phyloP scores from a whole-genome alignment of 2,888 invertebrate species.

The Orchestes rusci region DNA sequence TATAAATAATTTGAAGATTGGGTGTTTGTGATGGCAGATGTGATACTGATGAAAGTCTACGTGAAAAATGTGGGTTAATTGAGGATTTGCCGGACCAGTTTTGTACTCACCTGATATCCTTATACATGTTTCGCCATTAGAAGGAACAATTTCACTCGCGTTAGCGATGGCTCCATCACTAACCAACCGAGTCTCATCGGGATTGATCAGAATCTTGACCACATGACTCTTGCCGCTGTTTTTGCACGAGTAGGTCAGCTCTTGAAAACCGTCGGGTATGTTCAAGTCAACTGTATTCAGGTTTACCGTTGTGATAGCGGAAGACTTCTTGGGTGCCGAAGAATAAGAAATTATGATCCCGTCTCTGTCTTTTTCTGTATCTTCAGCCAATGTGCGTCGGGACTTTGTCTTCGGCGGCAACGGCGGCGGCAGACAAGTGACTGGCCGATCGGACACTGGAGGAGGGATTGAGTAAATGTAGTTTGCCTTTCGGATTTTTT shows the following conservation, averaged over 20 bases:
- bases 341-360: conserved; percentile 15
- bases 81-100: too few relatives aligned
- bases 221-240: conserved; percentile 50
- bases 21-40: too few relatives aligned
- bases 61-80: too few relatives aligned
- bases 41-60: too few relatives aligned
- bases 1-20: too few relatives aligned
- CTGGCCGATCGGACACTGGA: conserved; percentile 49
- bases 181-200: conserved; percentile 38
- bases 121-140: conserved; percentile 16
- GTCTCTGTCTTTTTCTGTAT: conserved; percentile 10
- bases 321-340: conserved; percentile 20
- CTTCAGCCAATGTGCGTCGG: conserved; percentile 12
- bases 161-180: conserved; percentile 1
- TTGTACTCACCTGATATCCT: conserved; percentile 19
- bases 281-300: conserved; percentile 32
- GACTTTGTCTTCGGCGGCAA: conserved; percentile 50
- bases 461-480: conserved; percentile 25
- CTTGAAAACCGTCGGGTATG: conserved; percentile 23
- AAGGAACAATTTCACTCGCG: too few relatives aligned
- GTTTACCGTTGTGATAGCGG: conserved; percentile 32
- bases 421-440: conserved; percentile 49
- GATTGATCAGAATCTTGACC: conserved; percentile 65
- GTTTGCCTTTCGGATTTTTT: conserved; percentile 22
- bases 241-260: conserved; percentile 18